Percentiles rank a stretch among this genome's conserved stretches.
Evolutionary conservation across 1,140 invertebrate species (phyloP).

Genomic region (Drosophila cardini): DNA sequence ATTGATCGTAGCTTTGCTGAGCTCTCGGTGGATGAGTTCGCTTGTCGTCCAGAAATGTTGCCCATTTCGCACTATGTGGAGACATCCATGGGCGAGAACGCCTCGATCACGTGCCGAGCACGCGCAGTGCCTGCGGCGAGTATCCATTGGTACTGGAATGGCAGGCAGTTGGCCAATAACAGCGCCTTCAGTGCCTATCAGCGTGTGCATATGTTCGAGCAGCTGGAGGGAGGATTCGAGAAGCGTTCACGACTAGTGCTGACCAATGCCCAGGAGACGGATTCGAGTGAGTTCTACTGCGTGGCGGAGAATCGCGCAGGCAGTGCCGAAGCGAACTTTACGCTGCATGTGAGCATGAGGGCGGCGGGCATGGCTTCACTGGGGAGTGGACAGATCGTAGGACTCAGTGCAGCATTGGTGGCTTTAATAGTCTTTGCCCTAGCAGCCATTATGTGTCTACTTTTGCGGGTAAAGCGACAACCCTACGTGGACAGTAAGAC

Average conservation of each 20-base stretch:
- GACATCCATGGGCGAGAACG: conserved; percentile 92
- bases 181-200: conserved; percentile 92
- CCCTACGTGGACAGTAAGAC: conserved; percentile 91
- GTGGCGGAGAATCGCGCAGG: conserved; percentile 96
- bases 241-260: conserved; percentile 93
- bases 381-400: conserved; percentile 93
- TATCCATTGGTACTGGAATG: conserved; percentile 95
- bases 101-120: conserved; percentile 92
- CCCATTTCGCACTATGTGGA: conserved; percentile 91
- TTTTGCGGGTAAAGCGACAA: conserved; percentile 89
- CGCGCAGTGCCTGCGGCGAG: conserved; percentile 92
- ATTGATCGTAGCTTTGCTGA: conserved; percentile 90
- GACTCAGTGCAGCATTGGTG: conserved; percentile 92
- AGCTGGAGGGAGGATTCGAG: conserved; percentile 86
- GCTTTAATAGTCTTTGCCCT: conserved; percentile 91
- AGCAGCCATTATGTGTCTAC: conserved; percentile 89
- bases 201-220: conserved; percentile 91
- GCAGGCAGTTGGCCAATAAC: conserved; percentile 91
- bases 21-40: conserved; percentile 92
- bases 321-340: conserved; percentile 95
- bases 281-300: conserved; percentile 95
- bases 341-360: conserved; percentile 91
- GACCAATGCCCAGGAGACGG: conserved; percentile 93
- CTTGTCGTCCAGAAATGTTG: conserved; percentile 93
- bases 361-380: conserved; percentile 91